phyloP scores from a whole-genome alignment of 1,140 invertebrate genomes.

The Drosophila nasuta region DNA sequence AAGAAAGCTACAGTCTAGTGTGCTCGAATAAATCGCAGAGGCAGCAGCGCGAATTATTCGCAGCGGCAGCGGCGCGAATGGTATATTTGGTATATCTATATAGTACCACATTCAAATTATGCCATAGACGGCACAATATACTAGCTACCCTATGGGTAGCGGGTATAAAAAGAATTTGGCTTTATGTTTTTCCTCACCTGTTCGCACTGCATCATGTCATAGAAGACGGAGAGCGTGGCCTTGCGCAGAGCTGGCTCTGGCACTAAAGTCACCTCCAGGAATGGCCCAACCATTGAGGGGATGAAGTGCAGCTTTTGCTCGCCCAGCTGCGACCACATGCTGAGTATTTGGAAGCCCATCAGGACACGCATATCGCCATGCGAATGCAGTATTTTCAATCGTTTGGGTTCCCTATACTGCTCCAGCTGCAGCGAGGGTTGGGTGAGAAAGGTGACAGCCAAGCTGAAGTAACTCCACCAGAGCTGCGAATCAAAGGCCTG shows the following conservation, averaged over 20 bases:
- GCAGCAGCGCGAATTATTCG: too few relatives aligned
- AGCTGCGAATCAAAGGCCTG: conserved; percentile 88
- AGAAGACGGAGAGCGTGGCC: conserved; percentile 97
- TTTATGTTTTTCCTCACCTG: conserved; percentile 85
- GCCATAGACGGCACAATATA: too few relatives aligned
- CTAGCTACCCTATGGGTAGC: too few relatives aligned
- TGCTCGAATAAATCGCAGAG: too few relatives aligned
- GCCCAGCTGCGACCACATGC: conserved; percentile 97
- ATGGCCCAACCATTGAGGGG: conserved; percentile 96
- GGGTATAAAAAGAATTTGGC: too few relatives aligned
- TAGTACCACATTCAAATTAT: too few relatives aligned
- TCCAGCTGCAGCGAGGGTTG: conserved; percentile 95
- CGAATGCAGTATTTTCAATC: conserved; percentile 91
- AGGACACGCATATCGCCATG: conserved; percentile 96
- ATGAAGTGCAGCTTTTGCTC: conserved; percentile 93
- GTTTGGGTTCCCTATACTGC: conserved; percentile 92
- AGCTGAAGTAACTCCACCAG: conserved; percentile 96
- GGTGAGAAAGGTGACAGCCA: conserved; percentile 94
- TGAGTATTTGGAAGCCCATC: conserved; percentile 96
- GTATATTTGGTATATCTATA: too few relatives aligned
- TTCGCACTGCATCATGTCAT: conserved; percentile 98
- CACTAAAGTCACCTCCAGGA: conserved; percentile 97
- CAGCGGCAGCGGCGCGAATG: too few relatives aligned
- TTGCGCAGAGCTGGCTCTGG: conserved; percentile 94
- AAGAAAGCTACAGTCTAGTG: too few relatives aligned